Evolutionary conservation across 2,113 vertebrate species (phyloP).

Genomic region (Pithys albifrons): DNA sequence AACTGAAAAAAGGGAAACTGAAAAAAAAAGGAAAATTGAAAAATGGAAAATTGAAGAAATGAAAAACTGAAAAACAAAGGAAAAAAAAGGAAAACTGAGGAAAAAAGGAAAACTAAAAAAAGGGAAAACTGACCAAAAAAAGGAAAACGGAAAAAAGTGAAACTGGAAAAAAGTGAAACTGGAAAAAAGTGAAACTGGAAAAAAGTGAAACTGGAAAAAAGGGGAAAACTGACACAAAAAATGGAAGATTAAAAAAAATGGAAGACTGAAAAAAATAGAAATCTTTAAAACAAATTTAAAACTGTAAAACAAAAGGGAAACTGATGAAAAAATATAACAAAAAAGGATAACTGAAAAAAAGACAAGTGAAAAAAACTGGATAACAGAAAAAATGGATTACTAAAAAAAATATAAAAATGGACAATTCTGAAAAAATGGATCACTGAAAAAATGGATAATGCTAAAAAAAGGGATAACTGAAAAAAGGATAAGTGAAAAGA

Average conservation of each 20-base stretch:
- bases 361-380: too few relatives aligned
- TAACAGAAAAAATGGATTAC: too few relatives aligned
- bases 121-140: neutral
- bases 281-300: neutral
- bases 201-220: too few relatives aligned
- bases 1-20: too few relatives aligned
- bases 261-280: neutral
- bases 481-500: too few relatives aligned
- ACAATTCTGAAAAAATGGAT: neutral
- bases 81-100: neutral
- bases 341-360: too few relatives aligned
- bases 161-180: too few relatives aligned
- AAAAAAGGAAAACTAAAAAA: neutral
- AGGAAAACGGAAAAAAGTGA: neutral
- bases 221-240: neutral
- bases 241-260: neutral
- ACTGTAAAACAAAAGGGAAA: neutral
- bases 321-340: neutral
- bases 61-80: neutral
- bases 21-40: neutral
- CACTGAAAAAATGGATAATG: neutral
- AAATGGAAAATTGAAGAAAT: too few relatives aligned
- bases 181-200: neutral
- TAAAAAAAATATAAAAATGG: too few relatives aligned
- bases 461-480: neutral